A percentile compares a stretch with the other conserved stretches of the same genome.
phyloP scores from a whole-genome alignment of 2,797 vertebrate genomes.

The Pristis pectinata region DNA sequence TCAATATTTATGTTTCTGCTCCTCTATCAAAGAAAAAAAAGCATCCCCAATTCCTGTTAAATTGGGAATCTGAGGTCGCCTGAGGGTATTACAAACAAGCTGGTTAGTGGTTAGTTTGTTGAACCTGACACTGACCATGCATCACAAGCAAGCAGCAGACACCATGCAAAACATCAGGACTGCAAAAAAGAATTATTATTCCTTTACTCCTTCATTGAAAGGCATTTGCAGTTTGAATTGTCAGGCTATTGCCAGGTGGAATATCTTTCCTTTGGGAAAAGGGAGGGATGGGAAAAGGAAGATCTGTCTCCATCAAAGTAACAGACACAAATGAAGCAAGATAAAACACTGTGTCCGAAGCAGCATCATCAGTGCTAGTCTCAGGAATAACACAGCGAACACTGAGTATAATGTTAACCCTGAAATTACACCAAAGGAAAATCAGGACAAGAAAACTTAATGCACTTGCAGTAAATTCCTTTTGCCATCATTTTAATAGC shows the following conservation, averaged over 20 bases:
- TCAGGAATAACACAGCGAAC: neutral
- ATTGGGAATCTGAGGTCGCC: neutral
- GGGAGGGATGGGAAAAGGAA: neutral
- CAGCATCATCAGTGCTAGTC: neutral
- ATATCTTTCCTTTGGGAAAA: neutral
- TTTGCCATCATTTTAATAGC: neutral
- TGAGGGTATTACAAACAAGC: neutral
- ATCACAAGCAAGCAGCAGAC: neutral
- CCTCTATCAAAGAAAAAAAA: neutral
- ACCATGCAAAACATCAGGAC: neutral
- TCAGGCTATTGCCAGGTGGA: neutral
- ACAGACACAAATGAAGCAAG: constrained; percentile 2
- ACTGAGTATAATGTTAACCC: neutral
- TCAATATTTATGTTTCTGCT: neutral
- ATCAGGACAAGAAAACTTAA: neutral
- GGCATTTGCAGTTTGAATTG: neutral
- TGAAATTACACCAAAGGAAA: neutral
- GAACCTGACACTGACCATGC: neutral
- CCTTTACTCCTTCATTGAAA: neutral
- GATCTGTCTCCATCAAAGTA: neutral
- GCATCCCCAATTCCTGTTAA: neutral
- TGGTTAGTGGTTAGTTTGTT: constrained; percentile 7
- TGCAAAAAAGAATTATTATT: constrained; percentile 18
- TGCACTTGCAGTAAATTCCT: neutral
- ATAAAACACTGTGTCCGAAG: neutral